These are phyloP conservation scores for Antheraea yamamai DNA, from an alignment of 2,888 invertebrate genomes.

Conservation along the genomic window DNA sequence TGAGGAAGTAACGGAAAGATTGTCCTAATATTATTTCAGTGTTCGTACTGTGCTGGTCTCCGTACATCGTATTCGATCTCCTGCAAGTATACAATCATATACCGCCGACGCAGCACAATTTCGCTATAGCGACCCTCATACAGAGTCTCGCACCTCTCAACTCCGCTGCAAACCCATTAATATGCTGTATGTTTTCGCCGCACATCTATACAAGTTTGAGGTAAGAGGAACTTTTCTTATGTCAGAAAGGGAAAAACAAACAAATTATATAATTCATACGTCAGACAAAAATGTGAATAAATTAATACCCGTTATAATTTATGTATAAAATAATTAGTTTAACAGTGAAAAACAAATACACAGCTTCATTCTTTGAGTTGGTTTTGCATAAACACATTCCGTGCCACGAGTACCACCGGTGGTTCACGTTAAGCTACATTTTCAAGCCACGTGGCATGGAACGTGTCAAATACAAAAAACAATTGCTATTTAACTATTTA, in stretches of 20 bases:
- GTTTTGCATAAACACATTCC: too few species aligned
- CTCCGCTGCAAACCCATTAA: conserved; percentile 96
- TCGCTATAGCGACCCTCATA: conserved; percentile 93
- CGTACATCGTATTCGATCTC: conserved; percentile 95
- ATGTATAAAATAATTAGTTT: neutral
- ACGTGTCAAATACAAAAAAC: neutral
- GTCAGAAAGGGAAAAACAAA: neutral
- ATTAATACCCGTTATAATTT: neutral
- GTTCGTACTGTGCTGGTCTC: conserved; percentile 97
- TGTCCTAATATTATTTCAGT: conserved; percentile 79
- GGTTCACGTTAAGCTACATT: too few species aligned
- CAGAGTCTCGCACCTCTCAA: conserved; percentile 96
- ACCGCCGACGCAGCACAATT: conserved; percentile 88
- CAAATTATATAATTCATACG: neutral
- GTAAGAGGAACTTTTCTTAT: conserved; percentile 73
- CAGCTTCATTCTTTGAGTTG: too few species aligned
- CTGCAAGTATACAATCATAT: conserved; percentile 93
- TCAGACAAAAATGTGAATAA: neutral
- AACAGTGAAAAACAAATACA: neutral
- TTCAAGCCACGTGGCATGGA: too few species aligned
- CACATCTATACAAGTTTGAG: conserved; percentile 92
- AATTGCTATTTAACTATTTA: neutral
- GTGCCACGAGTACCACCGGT: too few species aligned
- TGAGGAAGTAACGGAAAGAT: neutral
- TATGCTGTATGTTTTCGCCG: conserved; percentile 96